Conservation (phyloP, 2,113 vertebrate genomes). For the Scomber colias region DNA sequence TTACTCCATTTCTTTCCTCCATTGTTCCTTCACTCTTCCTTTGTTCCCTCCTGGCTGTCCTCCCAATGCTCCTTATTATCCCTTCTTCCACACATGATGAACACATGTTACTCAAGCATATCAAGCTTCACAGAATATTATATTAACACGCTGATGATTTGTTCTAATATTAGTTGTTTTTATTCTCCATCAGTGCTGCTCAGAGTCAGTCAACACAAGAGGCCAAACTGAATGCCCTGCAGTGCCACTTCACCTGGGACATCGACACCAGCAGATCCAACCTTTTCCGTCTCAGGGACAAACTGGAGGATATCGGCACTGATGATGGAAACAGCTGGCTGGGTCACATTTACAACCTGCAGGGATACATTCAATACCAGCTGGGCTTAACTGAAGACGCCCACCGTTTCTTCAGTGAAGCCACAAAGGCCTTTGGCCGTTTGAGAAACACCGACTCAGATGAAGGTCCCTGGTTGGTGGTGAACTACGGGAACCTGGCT, state of each 20-base stretch:
- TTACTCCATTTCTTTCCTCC: no score
- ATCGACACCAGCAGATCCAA: background rate
- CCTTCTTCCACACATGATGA: no score
- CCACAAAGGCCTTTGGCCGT: conserved; percentile 66
- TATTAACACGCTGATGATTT: no score
- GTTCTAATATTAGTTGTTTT: no score
- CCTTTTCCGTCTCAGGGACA: conserved; percentile 15
- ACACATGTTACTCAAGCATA: no score
- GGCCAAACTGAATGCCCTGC: conserved; percentile 54
- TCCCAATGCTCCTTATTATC: no score
- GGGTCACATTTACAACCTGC: conserved; percentile 77
- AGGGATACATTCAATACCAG: conserved; percentile 58
- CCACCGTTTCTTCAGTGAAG: conserved; percentile 46
- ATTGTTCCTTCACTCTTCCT: no score
- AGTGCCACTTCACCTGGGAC: conserved; percentile 74
- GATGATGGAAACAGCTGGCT: conserved; percentile 54
- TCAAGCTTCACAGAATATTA: no score
- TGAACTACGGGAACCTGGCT: conserved; percentile 73
- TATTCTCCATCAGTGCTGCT: conserved; percentile 36
- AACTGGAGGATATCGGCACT: conserved; percentile 42
- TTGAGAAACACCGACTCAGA: conserved; percentile 67
- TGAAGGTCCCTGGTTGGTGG: conserved; percentile 73
- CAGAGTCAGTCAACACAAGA: conserved; percentile 23
- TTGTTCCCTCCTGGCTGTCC: no score
- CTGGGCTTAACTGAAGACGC: conserved; percentile 25